Percentiles rank a stretch among this genome's conserved stretches.
These are phyloP conservation scores for Choloepus didactylus DNA, from an alignment of 2,797 vertebrate species.

Conservation along the genomic window DNA sequence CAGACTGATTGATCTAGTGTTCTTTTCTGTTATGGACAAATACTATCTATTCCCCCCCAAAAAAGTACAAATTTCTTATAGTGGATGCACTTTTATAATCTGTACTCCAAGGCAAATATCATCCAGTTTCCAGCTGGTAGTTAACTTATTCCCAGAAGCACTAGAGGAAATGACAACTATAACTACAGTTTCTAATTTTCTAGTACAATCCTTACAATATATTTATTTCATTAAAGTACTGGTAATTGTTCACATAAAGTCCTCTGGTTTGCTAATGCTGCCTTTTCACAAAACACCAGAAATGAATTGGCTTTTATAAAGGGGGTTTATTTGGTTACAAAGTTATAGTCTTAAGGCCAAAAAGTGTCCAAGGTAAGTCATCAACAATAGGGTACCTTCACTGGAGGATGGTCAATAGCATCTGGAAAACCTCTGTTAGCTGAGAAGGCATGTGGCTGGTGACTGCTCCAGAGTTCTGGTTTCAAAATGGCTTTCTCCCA, in stretches of 20 bases:
- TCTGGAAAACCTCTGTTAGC: too few species aligned
- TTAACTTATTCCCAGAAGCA: conserved; percentile 16
- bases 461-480: too few species aligned
- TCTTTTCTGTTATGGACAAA: conserved; percentile 10
- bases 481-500: too few species aligned
- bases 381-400: too few species aligned
- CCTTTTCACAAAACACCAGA: too few species aligned
- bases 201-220: neutral
- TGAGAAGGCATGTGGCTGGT: too few species aligned
- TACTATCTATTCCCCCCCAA: neutral
- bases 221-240: conserved; percentile 23
- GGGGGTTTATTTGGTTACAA: too few species aligned
- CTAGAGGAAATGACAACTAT: neutral
- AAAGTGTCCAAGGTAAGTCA: too few species aligned
- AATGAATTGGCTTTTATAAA: too few species aligned
- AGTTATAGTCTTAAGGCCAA: too few species aligned
- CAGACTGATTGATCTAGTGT: neutral
- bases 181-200: neutral
- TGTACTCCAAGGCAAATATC: conserved; percentile 13
- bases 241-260: neutral
- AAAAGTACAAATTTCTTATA: conserved; percentile 8
- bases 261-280: too few species aligned
- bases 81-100: neutral
- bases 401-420: too few species aligned
- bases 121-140: neutral